Conservation (phyloP, 1,140 invertebrate species). For the Chlorops oryzae region DNA sequence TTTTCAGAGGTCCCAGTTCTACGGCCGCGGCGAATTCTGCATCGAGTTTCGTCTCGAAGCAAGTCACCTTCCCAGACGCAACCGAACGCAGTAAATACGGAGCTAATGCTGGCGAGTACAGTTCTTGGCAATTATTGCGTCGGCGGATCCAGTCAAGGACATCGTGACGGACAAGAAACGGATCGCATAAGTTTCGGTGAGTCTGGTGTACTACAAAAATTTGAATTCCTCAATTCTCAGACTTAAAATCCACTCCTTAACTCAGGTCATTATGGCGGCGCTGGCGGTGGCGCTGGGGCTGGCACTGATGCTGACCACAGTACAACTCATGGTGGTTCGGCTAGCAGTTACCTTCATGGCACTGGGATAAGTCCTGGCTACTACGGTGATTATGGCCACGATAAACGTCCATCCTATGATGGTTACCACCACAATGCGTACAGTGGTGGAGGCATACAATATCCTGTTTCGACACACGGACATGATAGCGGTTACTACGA, state of each 20-base stretch:
- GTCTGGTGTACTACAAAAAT: conserved; percentile 12
- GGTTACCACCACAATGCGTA: not conserved
- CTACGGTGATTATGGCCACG: conserved; percentile 2
- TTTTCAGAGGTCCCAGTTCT: conserved; percentile 24
- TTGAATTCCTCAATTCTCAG: too few species aligned
- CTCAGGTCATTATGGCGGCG: conserved; percentile 11
- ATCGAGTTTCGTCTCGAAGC: conserved; percentile 12
- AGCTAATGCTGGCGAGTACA: not conserved
- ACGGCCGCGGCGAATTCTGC: conserved; percentile 5
- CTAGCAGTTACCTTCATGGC: not conserved
- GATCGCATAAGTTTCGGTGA: conserved; percentile 40
- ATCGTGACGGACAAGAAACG: too few species aligned
- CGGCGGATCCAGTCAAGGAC: too few species aligned
- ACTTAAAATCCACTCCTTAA: too few species aligned
- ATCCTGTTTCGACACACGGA: not conserved
- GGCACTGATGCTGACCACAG: conserved; percentile 1
- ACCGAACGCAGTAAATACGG: not conserved
- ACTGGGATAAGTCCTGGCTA: too few species aligned
- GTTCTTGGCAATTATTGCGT: conserved; percentile 6
- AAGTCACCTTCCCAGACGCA: conserved; percentile 10
- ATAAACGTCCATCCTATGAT: not conserved
- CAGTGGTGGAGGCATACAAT: not conserved
- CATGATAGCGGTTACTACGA: conserved; percentile 19
- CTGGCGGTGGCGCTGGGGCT: conserved; percentile 12
- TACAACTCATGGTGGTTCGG: not conserved